phyloP scores from a whole-genome alignment of 1,140 invertebrate species.

The Lerema accius region DNA sequence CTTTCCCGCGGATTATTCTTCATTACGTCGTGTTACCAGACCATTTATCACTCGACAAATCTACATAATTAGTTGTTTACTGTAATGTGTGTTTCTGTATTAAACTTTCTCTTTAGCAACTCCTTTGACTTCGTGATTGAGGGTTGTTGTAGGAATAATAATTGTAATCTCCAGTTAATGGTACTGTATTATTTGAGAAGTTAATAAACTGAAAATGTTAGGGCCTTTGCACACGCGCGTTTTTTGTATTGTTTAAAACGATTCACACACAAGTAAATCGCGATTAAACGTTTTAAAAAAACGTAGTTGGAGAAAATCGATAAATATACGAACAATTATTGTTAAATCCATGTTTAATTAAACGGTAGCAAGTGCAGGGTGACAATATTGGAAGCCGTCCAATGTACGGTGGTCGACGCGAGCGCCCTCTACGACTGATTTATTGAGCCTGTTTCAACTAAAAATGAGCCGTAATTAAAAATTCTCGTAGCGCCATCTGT shows the following conservation, averaged over 20 bases:
- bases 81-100: too few species aligned
- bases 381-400: conserved; percentile 25
- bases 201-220: too few species aligned
- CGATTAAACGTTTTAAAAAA: too few species aligned
- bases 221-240: too few species aligned
- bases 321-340: too few species aligned
- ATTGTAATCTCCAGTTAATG: background rate
- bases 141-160: background rate
- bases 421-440: conserved; percentile 10
- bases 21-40: conserved; percentile 34
- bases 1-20: conserved; percentile 40
- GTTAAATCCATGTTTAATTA: too few species aligned
- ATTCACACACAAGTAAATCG: too few species aligned
- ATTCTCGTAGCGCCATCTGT: background rate
- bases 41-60: conserved; percentile 39
- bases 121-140: too few species aligned
- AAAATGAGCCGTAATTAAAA: conserved; percentile 31
- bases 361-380: background rate
- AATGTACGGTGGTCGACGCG: background rate
- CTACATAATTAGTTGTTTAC: conserved; percentile 19
- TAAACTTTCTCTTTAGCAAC: background rate
- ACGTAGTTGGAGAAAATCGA: too few species aligned
- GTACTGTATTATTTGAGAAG: background rate
- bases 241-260: too few species aligned
- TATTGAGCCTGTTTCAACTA: conserved; percentile 1